phyloP scores from a whole-genome alignment of 2,113 vertebrate genomes.

The Percopsis transmontana region DNA sequence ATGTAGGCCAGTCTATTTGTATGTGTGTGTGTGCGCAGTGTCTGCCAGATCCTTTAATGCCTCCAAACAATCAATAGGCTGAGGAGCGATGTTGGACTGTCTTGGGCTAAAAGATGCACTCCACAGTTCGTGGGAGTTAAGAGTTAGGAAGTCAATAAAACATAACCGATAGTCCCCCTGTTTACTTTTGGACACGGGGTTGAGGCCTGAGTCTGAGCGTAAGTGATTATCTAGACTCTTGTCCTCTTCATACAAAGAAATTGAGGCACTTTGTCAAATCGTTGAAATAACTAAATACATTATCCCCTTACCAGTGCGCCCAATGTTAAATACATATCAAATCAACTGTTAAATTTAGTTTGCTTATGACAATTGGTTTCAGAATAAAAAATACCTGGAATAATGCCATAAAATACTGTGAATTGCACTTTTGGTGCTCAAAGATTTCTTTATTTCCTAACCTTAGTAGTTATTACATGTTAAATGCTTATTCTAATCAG shows the following conservation, averaged over 20 bases:
- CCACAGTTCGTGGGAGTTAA: slow-evolving; percentile 39
- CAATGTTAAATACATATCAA: too few species aligned
- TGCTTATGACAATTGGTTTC: too few species aligned
- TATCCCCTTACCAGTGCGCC: too few species aligned
- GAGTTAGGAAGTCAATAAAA: slow-evolving; percentile 66
- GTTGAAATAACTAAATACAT: slow-evolving; percentile 22
- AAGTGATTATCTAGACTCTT: slow-evolving; percentile 40
- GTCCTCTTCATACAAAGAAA: slow-evolving; percentile 39
- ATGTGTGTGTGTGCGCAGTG: slow-evolving; percentile 25
- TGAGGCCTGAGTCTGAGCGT: slow-evolving; percentile 33
- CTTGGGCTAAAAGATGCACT: slow-evolving; percentile 66
- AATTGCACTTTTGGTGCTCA: too few species aligned
- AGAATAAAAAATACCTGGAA: too few species aligned
- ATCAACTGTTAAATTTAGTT: too few species aligned
- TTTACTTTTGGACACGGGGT: slow-evolving; percentile 38
- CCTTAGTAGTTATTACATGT: too few species aligned
- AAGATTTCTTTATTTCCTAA: too few species aligned
- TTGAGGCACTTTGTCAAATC: slow-evolving; percentile 34
- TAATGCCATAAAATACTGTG: too few species aligned
- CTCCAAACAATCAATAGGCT: slow-evolving; percentile 55
- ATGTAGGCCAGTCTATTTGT: slow-evolving; percentile 22
- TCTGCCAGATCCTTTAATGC: slow-evolving; percentile 63
- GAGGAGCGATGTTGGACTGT: slow-evolving; percentile 55
- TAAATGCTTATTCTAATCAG: too few species aligned
- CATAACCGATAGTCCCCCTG: slow-evolving; percentile 40